A percentile compares a stretch with the other conserved stretches of the same genome.
phyloP scores from a whole-genome alignment of 2,888 invertebrate species.

The Cabera pusaria region DNA sequence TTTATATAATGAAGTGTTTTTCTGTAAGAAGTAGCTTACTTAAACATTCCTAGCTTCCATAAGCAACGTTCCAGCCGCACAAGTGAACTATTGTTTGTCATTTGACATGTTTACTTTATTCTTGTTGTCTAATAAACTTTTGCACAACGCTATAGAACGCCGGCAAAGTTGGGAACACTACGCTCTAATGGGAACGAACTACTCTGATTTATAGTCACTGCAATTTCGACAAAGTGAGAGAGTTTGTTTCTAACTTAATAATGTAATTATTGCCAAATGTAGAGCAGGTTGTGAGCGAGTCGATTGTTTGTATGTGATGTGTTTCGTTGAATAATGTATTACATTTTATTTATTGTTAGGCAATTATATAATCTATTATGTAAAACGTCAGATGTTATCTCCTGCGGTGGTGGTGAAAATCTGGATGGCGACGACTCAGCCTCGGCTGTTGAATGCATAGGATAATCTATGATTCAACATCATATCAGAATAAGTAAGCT shows the following conservation, averaged over 20 bases:
- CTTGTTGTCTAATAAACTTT: conserved; percentile 26
- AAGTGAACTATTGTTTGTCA: conserved; percentile 20
- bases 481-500: too few species aligned
- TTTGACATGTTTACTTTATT: conserved; percentile 27
- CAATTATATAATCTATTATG: too few species aligned
- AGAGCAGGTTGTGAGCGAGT: conserved; percentile 7
- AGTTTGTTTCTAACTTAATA: conserved; percentile 24
- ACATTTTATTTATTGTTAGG: too few species aligned
- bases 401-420: too few species aligned
- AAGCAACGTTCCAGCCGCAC: conserved; percentile 9
- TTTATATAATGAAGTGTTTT: too few species aligned
- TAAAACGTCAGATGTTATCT: too few species aligned
- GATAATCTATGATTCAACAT: too few species aligned
- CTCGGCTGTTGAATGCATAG: too few species aligned
- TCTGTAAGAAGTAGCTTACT: too few species aligned
- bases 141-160: conserved; percentile 21
- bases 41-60: conserved; percentile 1
- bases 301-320: too few species aligned
- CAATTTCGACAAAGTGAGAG: conserved; percentile 24
- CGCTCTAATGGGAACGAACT: conserved; percentile 23
- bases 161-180: conserved; percentile 23
- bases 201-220: conserved; percentile 30
- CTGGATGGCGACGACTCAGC: too few species aligned
- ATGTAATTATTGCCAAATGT: conserved; percentile 19
- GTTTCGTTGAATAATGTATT: too few species aligned